Conservation (phyloP, 2,797 vertebrate species). For the Picus viridis region DNA sequence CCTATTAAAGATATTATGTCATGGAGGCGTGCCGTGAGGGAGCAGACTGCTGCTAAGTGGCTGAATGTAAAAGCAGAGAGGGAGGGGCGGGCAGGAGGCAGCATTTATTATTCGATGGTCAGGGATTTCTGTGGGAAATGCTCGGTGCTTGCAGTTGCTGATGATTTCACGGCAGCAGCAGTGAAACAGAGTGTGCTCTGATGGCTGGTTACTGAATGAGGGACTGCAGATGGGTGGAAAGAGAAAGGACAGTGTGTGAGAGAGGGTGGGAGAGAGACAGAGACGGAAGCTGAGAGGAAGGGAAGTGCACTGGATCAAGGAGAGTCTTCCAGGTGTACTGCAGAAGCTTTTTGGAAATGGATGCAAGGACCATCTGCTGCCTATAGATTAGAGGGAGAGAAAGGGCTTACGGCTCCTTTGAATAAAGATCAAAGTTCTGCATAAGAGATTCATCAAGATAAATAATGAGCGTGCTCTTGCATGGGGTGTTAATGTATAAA, state of each 20-base stretch:
- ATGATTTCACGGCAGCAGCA: conserved; percentile 83
- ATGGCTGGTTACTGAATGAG: conserved; percentile 74
- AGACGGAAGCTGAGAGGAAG: conserved; percentile 54
- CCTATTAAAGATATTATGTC: conserved; percentile 87
- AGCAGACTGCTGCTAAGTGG: conserved; percentile 82
- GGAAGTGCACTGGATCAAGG: conserved; percentile 48
- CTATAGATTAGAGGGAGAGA: conserved; percentile 22
- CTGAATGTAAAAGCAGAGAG: conserved; percentile 73
- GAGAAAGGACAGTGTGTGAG: conserved; percentile 29
- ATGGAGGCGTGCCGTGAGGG: conserved; percentile 76
- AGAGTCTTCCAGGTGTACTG: conserved; percentile 67
- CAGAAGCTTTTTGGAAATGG: conserved; percentile 63
- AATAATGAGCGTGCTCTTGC: conserved; percentile 37
- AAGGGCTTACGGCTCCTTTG: conserved; percentile 43
- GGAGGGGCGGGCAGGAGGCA: conserved; percentile 72
- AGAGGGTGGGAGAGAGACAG: conserved; percentile 51
- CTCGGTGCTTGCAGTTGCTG: conserved; percentile 87
- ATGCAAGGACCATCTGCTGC: conserved; percentile 58
- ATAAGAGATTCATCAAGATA: conserved; percentile 52
- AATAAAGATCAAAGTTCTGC: conserved; percentile 64
- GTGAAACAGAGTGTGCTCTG: conserved; percentile 70
- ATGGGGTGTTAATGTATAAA: conserved; percentile 36
- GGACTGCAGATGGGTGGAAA: conserved; percentile 59
- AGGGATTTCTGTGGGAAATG: conserved; percentile 85
- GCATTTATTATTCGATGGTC: conserved; percentile 78